Percentiles rank a stretch among this genome's conserved stretches.
Conservation (phyloP, 2,888 invertebrate genomes). For the Folsomia manolachei region DNA sequence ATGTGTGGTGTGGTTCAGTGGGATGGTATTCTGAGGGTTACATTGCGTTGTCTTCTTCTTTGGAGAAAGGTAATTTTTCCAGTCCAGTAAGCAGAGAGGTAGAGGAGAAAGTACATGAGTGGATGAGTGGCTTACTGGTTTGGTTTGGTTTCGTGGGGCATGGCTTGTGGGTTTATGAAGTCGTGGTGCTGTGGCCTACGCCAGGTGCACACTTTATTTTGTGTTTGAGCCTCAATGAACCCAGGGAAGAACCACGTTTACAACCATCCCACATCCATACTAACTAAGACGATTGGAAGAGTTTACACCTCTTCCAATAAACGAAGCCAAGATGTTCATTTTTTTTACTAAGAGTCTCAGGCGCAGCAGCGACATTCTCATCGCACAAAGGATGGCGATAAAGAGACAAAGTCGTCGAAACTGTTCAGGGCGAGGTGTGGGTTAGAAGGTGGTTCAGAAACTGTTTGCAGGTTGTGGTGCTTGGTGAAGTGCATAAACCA, state of each 20-base stretch:
- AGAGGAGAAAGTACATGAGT: neutral
- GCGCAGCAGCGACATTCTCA: neutral
- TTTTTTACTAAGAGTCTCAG: no score
- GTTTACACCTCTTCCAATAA: neutral
- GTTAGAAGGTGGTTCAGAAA: no score
- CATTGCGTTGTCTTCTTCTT: neutral
- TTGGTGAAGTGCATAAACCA: conserved; percentile 9
- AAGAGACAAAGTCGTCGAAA: no score
- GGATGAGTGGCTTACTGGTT: neutral
- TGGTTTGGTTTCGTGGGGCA: no score
- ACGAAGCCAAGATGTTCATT: neutral
- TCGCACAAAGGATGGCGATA: neutral
- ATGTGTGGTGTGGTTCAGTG: no score
- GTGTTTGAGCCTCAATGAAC: neutral
- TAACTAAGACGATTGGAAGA: no score
- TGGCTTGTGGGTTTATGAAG: no score
- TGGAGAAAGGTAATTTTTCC: neutral
- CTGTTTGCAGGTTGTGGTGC: neutral
- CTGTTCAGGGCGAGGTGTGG: no score
- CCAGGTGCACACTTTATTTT: neutral
- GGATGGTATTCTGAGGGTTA: no score
- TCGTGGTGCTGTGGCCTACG: neutral
- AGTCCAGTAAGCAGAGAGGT: neutral
- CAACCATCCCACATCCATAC: neutral
- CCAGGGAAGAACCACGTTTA: neutral